phyloP scores from a whole-genome alignment of 2,113 vertebrate genomes.

The Pelusios castaneus region DNA sequence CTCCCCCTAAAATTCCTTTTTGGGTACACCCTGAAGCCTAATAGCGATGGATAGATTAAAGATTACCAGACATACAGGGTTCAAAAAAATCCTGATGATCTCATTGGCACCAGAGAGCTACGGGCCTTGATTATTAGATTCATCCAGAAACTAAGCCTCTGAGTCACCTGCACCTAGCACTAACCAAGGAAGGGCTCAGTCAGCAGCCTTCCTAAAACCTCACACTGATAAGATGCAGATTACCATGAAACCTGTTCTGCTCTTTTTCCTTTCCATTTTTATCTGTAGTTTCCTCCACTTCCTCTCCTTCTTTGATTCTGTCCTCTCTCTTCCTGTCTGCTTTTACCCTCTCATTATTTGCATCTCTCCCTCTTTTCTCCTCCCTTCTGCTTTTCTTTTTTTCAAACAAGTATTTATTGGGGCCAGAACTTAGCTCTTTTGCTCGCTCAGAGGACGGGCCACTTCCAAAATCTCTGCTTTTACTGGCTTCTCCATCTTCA shows the following conservation, averaged over 20 bases:
- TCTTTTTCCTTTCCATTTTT: neutral
- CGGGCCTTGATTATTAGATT: neutral
- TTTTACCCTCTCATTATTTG: neutral
- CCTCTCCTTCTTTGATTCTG: neutral
- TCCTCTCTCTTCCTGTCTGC: neutral
- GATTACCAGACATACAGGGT: neutral
- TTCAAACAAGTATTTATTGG: neutral
- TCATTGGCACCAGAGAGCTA: neutral
- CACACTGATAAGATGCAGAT: neutral
- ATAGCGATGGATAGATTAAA: neutral
- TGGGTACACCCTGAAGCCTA: neutral
- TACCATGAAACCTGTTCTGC: neutral
- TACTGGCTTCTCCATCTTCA: no score
- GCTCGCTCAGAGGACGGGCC: neutral
- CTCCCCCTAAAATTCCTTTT: neutral
- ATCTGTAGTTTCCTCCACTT: neutral
- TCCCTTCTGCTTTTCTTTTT: neutral
- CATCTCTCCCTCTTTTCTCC: neutral
- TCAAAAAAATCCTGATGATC: neutral
- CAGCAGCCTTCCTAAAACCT: neutral
- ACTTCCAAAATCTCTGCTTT: neutral
- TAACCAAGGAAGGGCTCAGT: neutral
- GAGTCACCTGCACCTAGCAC: neutral
- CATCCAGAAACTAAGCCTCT: neutral
- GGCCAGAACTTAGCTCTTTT: neutral